These are phyloP conservation scores for Falco rusticolus DNA, from an alignment of 2,797 vertebrate genomes.

Conservation along the genomic window DNA sequence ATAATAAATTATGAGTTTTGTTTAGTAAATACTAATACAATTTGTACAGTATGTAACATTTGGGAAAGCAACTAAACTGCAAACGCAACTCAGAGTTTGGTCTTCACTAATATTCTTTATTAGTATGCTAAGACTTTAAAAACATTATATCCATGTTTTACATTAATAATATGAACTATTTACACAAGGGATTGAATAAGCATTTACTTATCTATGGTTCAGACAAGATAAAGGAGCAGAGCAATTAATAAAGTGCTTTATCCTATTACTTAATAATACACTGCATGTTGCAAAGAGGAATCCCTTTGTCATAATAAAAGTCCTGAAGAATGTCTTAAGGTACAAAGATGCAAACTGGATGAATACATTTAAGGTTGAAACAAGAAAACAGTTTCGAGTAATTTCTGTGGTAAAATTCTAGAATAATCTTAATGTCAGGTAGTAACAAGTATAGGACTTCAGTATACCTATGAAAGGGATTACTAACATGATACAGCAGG, in stretches of 20 bases:
- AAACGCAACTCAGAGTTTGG: neutral
- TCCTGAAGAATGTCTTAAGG: neutral
- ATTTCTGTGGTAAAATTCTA: neutral
- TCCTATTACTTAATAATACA: neutral
- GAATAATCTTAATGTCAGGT: neutral
- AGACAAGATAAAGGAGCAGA: neutral
- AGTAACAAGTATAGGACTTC: accelerated
- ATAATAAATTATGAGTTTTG: neutral
- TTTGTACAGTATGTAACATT: neutral
- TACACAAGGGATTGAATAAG: neutral
- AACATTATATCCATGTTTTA: neutral
- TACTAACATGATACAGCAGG: neutral
- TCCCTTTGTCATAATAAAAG: neutral
- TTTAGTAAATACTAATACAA: neutral
- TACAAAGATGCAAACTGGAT: neutral
- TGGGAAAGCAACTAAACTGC: neutral
- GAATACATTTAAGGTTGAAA: neutral
- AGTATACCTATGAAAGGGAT: neutral
- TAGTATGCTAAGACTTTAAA: neutral
- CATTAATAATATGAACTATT: neutral
- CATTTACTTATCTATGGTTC: neutral
- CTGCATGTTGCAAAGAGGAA: neutral
- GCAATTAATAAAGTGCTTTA: neutral
- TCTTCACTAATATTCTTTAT: neutral
- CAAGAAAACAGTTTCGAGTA: neutral